Percentiles rank a stretch among this genome's conserved stretches.
phyloP scores from a whole-genome alignment of 1,140 invertebrate genomes.

The Drosophila serrata region DNA sequence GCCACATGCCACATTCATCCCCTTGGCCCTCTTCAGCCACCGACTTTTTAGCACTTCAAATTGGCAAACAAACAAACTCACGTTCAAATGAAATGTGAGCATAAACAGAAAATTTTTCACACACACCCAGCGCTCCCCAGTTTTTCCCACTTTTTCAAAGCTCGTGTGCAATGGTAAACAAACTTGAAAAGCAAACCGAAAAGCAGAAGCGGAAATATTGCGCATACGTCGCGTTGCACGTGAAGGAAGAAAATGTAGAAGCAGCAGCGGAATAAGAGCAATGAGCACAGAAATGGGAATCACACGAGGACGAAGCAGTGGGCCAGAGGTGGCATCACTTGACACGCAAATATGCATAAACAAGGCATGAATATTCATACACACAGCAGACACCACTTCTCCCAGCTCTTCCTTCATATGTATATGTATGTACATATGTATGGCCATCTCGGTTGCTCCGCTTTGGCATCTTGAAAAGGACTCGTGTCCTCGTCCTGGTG shows the following conservation, averaged over 20 bases:
- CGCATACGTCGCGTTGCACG: constrained; percentile 67
- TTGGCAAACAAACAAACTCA: constrained; percentile 81
- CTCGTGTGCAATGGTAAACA: constrained; percentile 64
- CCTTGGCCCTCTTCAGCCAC: constrained; percentile 25
- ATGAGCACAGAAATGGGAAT: constrained; percentile 43
- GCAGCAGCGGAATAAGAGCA: constrained; percentile 32
- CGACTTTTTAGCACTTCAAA: constrained; percentile 72
- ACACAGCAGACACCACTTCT: constrained; percentile 50
- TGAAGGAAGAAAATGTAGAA: constrained; percentile 13
- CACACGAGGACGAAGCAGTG: constrained; percentile 25
- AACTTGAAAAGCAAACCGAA: constrained; percentile 68
- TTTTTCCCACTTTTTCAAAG: constrained; percentile 16
- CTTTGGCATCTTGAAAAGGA: constrained; percentile 63
- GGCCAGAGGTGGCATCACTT: constrained; percentile 62
- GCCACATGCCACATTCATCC: constrained; percentile 6
- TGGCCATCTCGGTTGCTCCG: constrained; percentile 13
- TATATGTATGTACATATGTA: neutral
- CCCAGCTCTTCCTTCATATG: constrained; percentile 4
- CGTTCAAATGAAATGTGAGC: constrained; percentile 82
- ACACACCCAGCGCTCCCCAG: constrained; percentile 16
- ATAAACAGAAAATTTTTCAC: constrained; percentile 82
- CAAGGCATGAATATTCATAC: constrained; percentile 83
- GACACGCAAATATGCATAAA: constrained; percentile 85
- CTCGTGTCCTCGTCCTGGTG: constrained; percentile 46
- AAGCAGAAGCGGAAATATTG: constrained; percentile 61